Base-by-base conservation (phyloP, 2,113 vertebrate genomes). In the Clarias magur region DNA sequence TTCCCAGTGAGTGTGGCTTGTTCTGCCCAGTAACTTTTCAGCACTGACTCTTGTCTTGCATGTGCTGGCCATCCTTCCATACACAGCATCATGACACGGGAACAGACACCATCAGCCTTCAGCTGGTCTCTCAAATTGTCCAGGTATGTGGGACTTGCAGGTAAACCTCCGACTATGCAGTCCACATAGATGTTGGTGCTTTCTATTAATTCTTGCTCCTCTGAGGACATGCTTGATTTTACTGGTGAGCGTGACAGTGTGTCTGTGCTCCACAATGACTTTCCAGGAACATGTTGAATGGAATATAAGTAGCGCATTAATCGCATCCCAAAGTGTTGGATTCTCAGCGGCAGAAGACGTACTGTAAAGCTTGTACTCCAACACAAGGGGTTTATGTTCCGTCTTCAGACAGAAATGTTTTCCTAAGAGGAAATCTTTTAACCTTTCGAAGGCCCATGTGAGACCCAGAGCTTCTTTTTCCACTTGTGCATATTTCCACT, bases 41-140 rank as follows among this genome's bases (percentile, higher is more conserved):
- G 21, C 10, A 12, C 48, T 53, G 42, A 42, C 0, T 76, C 76
- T 15, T 15, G 34, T 27, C 1, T 16, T 57, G 21, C 76, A 6
- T 57, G 3, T 16, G 27, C 11, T 4, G 54, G 23, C 48, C 76
- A 80, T 30, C 25, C n/a, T 2, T 56, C 13, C 3, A 0, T 1
- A n/a, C 12, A 30, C 30, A 38, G 19, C 13, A 12, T 23, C 30
- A 81, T 81, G 13, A 34, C 30, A 34, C 30, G 30, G 1, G 30
- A 34, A 34, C 30, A 34, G 30, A 34, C 76, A 13, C 3, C 85
- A 53, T 78, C 84, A 2, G 8, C 60, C 48, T 78, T 57, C 4
- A 86, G 56, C 25, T 88, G 88, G 17, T 62, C 68, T 38, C 38
- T 86, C 6, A 86, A 21, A 16, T 57, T 3, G 19, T 10, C 27